A percentile compares a stretch with the other conserved stretches of the same genome.
phyloP scores from a whole-genome alignment of 1,140 invertebrate species.

The Leptonema lineaticorne region DNA sequence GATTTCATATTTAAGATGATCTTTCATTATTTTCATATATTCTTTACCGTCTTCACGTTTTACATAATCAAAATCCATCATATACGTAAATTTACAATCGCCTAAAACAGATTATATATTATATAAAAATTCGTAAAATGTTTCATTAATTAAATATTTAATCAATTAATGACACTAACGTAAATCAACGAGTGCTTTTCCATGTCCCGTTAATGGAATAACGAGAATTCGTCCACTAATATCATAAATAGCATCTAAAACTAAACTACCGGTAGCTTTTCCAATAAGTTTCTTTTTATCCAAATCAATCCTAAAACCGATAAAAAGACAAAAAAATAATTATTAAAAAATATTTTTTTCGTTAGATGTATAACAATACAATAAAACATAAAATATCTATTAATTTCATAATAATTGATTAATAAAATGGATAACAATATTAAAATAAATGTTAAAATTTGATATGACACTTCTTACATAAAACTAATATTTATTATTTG shows the following conservation, averaged over 20 bases:
- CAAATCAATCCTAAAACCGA: conserved; percentile 36
- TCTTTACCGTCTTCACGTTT: conserved; percentile 35
- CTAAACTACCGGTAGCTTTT: conserved; percentile 34
- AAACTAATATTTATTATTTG: no score
- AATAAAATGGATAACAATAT: no score
- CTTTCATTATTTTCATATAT: conserved; percentile 36
- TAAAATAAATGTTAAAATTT: no score
- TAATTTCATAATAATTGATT: no score
- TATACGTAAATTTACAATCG: conserved; percentile 34
- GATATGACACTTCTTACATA: no score
- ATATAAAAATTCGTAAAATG: not conserved
- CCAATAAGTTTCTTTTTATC: conserved; percentile 35
- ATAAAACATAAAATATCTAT: no score
- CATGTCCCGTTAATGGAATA: conserved; percentile 43
- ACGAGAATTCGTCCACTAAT: conserved; percentile 43
- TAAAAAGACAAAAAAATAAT: not conserved
- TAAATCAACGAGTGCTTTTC: conserved; percentile 36
- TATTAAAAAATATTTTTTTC: no score
- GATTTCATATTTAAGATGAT: conserved; percentile 36
- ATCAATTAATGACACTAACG: conserved; percentile 36
- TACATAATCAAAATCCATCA: conserved; percentile 36
- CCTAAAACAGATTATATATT: conserved; percentile 35
- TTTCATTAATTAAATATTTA: not conserved
- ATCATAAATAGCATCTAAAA: conserved; percentile 38
- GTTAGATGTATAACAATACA: no score